Percentiles rank a stretch among this genome's conserved stretches.
These are phyloP conservation scores for Leptopilina myrica DNA, from an alignment of 2,888 invertebrate genomes.

Conservation along the genomic window DNA sequence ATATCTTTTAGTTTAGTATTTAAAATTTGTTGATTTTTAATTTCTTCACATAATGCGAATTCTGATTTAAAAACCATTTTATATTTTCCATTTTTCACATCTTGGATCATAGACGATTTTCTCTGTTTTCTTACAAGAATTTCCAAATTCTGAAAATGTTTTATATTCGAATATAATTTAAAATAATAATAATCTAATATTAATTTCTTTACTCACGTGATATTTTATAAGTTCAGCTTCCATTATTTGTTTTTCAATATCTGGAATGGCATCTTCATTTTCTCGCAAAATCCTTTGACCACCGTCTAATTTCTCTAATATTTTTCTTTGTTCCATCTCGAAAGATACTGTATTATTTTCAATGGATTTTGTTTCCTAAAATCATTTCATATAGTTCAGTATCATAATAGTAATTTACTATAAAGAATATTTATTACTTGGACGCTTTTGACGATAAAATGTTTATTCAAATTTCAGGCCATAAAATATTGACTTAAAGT, in stretches of 20 bases:
- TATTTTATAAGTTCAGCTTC: slow-evolving; percentile 75
- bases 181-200: neutral
- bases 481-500: too few species aligned
- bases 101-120: slow-evolving; percentile 81
- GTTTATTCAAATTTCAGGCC: neutral
- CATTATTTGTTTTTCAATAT: slow-evolving; percentile 72
- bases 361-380: slow-evolving; percentile 69
- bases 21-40: slow-evolving; percentile 79
- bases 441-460: too few species aligned
- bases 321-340: slow-evolving; percentile 63
- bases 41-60: slow-evolving; percentile 78
- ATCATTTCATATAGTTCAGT: slow-evolving; percentile 12
- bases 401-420: neutral
- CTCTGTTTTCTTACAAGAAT: slow-evolving; percentile 84
- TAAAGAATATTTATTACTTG: neutral
- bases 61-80: slow-evolving; percentile 76
- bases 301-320: slow-evolving; percentile 67
- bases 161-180: neutral
- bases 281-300: slow-evolving; percentile 66
- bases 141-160: slow-evolving; percentile 78
- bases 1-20: slow-evolving; percentile 80
- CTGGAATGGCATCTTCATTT: slow-evolving; percentile 65
- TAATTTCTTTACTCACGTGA: slow-evolving; percentile 66
- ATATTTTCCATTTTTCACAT: slow-evolving; percentile 75
- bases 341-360: slow-evolving; percentile 67